phyloP scores from a whole-genome alignment of 1,140 invertebrate genomes.

The Drosophila guanche region DNA sequence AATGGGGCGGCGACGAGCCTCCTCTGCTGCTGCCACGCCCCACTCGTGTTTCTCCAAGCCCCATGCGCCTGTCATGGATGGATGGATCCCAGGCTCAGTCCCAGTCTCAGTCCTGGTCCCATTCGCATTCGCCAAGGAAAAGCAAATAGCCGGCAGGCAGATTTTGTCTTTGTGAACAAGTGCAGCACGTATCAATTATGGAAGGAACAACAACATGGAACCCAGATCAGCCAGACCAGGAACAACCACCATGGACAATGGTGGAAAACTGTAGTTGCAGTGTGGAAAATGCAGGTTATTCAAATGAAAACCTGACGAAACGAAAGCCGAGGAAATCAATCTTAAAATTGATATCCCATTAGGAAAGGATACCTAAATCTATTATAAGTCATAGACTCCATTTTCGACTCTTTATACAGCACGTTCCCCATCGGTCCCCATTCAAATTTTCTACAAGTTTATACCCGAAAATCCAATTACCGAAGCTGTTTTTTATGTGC shows the following conservation, averaged over 20 bases:
- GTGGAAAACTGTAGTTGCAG: constrained; percentile 8
- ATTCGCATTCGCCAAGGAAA: constrained; percentile 46
- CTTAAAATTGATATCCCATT: too few relatives aligned
- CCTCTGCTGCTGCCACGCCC: constrained; percentile 57
- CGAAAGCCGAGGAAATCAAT: too few relatives aligned
- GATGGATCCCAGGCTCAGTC: constrained; percentile 22
- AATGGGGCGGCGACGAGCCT: constrained; percentile 55
- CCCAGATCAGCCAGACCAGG: constrained; percentile 19
- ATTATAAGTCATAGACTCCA: too few relatives aligned
- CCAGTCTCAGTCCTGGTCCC: constrained; percentile 2
- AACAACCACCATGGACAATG: constrained; percentile 43
- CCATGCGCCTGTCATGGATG: constrained; percentile 8
- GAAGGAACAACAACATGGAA: constrained; percentile 42
- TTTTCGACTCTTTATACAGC: too few relatives aligned
- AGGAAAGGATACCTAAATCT: too few relatives aligned
- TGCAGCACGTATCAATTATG: constrained; percentile 79
- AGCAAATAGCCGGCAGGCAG: constrained; percentile 73
- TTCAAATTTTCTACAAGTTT: too few relatives aligned
- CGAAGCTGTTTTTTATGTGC: constrained; percentile 3
- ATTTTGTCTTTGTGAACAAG: constrained; percentile 77
- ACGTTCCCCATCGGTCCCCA: too few relatives aligned
- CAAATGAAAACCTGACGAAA: constrained; percentile 3
- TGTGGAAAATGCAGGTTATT: constrained; percentile 22
- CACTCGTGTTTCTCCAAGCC: constrained; percentile 50
- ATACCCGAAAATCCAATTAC: constrained; percentile 17